Evolutionary conservation across 2,797 vertebrate species (phyloP).

Genomic region (Sitta carolinensis): DNA sequence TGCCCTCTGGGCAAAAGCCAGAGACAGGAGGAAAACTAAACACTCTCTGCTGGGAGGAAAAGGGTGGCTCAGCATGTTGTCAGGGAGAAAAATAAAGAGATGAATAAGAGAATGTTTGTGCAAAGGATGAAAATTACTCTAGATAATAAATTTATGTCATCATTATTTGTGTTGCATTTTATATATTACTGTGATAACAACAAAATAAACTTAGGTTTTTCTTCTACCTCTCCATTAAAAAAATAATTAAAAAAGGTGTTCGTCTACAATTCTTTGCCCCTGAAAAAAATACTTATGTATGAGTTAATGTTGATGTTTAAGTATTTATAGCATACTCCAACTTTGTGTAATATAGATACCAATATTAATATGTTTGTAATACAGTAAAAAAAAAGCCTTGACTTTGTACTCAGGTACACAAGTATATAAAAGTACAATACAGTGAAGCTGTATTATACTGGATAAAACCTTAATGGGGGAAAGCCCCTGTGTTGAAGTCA

Average conservation of each 20-base stretch:
- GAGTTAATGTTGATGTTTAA: background rate
- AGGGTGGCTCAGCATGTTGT: background rate
- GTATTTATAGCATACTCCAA: background rate
- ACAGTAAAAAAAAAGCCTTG: background rate
- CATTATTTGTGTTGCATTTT: background rate
- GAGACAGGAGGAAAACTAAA: conserved; percentile 19
- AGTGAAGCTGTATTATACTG: background rate
- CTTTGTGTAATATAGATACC: background rate
- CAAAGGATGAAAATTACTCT: background rate
- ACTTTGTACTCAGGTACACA: background rate
- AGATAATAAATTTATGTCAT: background rate
- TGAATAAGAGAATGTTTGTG: background rate
- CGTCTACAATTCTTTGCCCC: background rate
- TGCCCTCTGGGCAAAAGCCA: background rate
- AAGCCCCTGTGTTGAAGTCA: background rate
- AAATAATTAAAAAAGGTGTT: background rate
- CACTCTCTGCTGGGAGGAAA: background rate
- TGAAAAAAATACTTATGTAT: background rate
- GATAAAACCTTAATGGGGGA: background rate
- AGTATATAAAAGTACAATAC: too few species aligned
- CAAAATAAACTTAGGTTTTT: background rate
- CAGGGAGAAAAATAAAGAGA: background rate
- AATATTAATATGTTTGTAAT: background rate
- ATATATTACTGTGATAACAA: background rate
- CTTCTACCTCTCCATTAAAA: background rate